Evolutionary conservation across 1,140 invertebrate species (phyloP).

Genomic region (Papilio polyxenes): DNA sequence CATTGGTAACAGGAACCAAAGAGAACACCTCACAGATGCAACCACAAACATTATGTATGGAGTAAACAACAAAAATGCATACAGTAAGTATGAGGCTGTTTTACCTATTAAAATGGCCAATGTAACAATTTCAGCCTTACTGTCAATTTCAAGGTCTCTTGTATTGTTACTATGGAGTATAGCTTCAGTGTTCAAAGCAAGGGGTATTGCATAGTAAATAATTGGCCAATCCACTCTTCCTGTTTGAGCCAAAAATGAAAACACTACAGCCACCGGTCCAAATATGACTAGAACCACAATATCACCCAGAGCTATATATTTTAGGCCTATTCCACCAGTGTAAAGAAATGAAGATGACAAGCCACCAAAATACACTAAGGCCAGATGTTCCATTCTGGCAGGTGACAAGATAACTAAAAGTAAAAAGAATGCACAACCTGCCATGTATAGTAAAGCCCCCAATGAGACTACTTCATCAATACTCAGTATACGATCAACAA

Average conservation of each 20-base stretch:
- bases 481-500: conserved; percentile 94
- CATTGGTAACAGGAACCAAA: conserved; percentile 94
- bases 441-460: conserved; percentile 92
- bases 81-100: conserved; percentile 94
- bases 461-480: conserved; percentile 93
- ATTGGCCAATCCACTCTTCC: conserved; percentile 92
- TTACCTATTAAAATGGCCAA: conserved; percentile 95
- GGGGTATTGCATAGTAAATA: conserved; percentile 95
- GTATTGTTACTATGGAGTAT: conserved; percentile 98
- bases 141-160: conserved; percentile 92
- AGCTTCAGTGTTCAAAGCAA: conserved; percentile 96
- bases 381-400: conserved; percentile 95
- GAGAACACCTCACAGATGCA: conserved; percentile 89
- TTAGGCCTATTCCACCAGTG: conserved; percentile 96
- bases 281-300: conserved; percentile 95
- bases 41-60: conserved; percentile 95
- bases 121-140: conserved; percentile 93
- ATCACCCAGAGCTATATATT: conserved; percentile 96
- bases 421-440: conserved; percentile 94
- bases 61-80: conserved; percentile 93
- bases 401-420: conserved; percentile 89
- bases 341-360: conserved; percentile 97
- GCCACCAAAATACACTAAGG: conserved; percentile 96
- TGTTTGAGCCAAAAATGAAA: conserved; percentile 95
- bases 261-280: conserved; percentile 96